Evolutionary conservation across 2,797 vertebrate species (phyloP), one percentile per base, ranked within the genome.

Genomic region (Chromis chromis): DNA sequence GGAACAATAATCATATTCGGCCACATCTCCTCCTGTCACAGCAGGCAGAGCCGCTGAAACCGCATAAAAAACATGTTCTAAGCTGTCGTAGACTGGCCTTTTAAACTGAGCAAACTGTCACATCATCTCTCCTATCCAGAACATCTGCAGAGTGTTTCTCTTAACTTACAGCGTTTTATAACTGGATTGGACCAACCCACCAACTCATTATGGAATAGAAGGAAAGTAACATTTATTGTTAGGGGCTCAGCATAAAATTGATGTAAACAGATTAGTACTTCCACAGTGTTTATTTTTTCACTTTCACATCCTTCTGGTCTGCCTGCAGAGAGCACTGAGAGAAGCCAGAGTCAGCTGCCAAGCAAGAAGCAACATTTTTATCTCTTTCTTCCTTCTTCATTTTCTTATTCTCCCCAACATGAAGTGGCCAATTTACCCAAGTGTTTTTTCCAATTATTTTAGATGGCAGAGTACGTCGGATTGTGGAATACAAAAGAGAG

Each of bases 401-500:
- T 50, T 65, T 28, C 25, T 16, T n/a, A 1, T 6, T 39, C 53
- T 5, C 2, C 36, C 59, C 58, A 44, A 31, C 7, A 31, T 14
- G 3, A 55, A 19, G 21, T 52, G 55, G 3, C 24, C 28, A 33
- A 54, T 63, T 12, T 12, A 21, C 31, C 4, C 3, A 22, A 66
- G 48, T 53, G 56, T 64, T 65, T 9, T 61, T 4, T n/a, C 2
- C n/a, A 25, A 4, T 31, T 60, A 4, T 44, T 22, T 60, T n/a
- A 24, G 10, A 33, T 0, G 0, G 24, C n/a, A 0, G n/a, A 2
- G 39, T 6, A 57, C 55, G 62, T 1, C 0, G 40, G 25, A 50
- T 31, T 31, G n/a, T 28, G 0, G 1, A 78, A 58, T 40, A 48
- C 16, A 46, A 70, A 68, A 27, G 19, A 54, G 53, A 69, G 57